phyloP scores from a whole-genome alignment of 2,888 invertebrate species.

The Caenorhabditis sp. region DNA sequence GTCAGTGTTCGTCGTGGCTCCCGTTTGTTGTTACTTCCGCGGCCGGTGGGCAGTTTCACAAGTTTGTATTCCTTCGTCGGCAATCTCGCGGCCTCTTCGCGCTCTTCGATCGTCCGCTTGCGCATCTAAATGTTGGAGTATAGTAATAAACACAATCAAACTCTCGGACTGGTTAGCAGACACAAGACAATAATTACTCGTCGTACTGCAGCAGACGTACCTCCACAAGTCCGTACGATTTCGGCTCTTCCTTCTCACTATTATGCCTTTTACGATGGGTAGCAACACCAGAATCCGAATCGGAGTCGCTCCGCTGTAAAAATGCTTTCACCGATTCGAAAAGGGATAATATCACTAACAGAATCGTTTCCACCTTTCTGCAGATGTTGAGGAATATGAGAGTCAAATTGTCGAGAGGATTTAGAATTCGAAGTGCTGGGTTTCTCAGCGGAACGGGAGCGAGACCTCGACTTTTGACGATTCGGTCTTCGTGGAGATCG shows the following conservation, averaged over 20 bases:
- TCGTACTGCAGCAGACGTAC: too few species aligned
- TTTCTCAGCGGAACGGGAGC: slow-evolving; percentile 20
- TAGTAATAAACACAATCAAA: too few species aligned
- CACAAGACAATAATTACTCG: too few species aligned
- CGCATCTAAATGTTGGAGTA: slow-evolving; percentile 33
- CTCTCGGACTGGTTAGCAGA: too few species aligned
- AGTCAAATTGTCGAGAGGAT: slow-evolving; percentile 27
- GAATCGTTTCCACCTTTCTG: not conserved
- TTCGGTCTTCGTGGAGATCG: not conserved
- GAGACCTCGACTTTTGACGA: slow-evolving; percentile 3
- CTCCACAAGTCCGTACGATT: slow-evolving; percentile 59
- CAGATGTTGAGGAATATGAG: slow-evolving; percentile 54
- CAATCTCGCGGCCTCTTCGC: slow-evolving; percentile 28
- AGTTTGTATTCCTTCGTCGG: slow-evolving; percentile 54
- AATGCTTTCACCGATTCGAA: not conserved
- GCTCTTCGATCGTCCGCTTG: slow-evolving; percentile 37
- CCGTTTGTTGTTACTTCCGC: slow-evolving; percentile 34
- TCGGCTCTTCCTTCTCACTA: slow-evolving; percentile 20
- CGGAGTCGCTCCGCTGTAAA: not conserved
- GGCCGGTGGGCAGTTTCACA: slow-evolving; percentile 49
- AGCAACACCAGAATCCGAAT: slow-evolving; percentile 9
- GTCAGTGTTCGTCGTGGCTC: slow-evolving; percentile 56
- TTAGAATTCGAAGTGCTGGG: slow-evolving; percentile 12
- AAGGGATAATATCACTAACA: too few species aligned
- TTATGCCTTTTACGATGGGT: not conserved